These are phyloP conservation scores for Candidula unifasciata DNA, from an alignment of 2,888 invertebrate genomes.

Conservation along the genomic window DNA sequence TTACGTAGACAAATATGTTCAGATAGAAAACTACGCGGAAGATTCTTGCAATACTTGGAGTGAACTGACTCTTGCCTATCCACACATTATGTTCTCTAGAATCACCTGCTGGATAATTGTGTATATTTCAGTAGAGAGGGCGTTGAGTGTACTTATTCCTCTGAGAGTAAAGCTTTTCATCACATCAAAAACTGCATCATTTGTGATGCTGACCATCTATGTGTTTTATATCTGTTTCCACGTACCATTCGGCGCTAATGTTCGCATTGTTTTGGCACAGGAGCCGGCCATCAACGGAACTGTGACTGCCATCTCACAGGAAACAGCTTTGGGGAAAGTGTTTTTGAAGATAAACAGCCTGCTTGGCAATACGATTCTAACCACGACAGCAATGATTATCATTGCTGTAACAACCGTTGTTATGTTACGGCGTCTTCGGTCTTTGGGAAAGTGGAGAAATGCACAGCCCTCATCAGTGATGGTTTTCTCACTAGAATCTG, in stretches of 20 bases:
- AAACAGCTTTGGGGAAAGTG: not conserved
- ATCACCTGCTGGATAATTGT: conserved; percentile 30
- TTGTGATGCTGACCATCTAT: not conserved
- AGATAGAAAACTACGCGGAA: not conserved
- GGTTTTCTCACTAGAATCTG: no score
- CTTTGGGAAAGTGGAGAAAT: conserved; percentile 15
- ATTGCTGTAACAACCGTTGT: conserved; percentile 10
- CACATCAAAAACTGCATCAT: not conserved
- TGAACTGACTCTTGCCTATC: not conserved
- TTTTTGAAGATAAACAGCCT: not conserved
- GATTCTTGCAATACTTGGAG: not conserved
- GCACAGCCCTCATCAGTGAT: not conserved
- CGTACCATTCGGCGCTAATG: conserved; percentile 2
- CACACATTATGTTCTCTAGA: conserved; percentile 14
- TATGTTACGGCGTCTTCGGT: not conserved
- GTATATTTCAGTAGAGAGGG: conserved; percentile 18
- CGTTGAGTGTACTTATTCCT: conserved; percentile 2
- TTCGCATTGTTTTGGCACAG: not conserved
- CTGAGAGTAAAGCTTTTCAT: not conserved
- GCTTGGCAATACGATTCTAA: not conserved
- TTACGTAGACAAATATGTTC: not conserved
- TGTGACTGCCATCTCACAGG: not conserved
- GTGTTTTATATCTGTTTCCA: not conserved
- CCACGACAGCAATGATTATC: conserved; percentile 21
- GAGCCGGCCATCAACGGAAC: not conserved